Conservation (phyloP, 2,113 vertebrate genomes). For the Rhabdornis inornatus region DNA sequence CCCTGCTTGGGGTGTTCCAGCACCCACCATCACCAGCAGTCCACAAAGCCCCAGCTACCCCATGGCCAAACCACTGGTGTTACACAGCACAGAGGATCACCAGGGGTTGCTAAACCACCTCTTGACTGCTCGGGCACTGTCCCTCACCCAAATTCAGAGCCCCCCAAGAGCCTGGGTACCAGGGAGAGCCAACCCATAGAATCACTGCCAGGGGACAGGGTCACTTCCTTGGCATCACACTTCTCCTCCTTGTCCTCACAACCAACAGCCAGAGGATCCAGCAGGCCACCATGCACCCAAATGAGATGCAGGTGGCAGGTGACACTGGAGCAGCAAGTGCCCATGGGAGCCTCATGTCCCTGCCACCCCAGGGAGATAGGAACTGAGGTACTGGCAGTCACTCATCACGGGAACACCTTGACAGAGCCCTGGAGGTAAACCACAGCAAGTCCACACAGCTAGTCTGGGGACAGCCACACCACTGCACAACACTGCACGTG, state of each 20-base stretch:
- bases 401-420: accelerated
- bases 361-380: neutral
- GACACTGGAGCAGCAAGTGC: accelerated
- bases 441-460: accelerated
- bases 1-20: neutral
- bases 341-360: accelerated
- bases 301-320: accelerated
- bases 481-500: neutral
- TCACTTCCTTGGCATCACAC: neutral
- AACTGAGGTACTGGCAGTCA: accelerated
- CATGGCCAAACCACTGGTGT: neutral
- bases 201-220: neutral
- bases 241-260: neutral
- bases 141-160: accelerated
- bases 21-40: neutral
- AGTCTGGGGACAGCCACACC: neutral
- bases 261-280: neutral
- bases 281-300: neutral
- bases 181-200: neutral
- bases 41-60: neutral
- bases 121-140: neutral
- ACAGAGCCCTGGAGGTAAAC: neutral
- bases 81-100: neutral
- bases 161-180: neutral
- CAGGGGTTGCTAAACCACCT: accelerated